Evolutionary conservation across 2,113 vertebrate genomes (phyloP).

Genomic region (Puffinus mauretanicus): DNA sequence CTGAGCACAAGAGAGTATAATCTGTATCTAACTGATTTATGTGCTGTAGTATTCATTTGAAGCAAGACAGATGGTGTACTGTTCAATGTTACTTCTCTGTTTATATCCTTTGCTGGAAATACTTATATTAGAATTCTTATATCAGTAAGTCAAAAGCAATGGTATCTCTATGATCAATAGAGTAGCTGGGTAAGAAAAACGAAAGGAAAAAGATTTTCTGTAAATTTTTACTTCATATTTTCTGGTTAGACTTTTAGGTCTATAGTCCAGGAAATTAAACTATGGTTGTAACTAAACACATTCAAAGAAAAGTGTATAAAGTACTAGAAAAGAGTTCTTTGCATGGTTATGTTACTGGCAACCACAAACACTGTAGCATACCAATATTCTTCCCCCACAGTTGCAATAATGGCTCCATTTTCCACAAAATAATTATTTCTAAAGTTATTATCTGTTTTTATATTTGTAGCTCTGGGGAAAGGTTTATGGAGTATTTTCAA

Average conservation of each 20-base stretch:
- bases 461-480: neutral
- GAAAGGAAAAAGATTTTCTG: neutral
- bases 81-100: neutral
- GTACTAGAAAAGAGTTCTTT: neutral
- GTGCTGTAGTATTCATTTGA: neutral
- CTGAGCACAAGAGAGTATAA: neutral
- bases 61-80: neutral
- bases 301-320: neutral
- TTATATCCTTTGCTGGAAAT: neutral
- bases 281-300: neutral
- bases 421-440: neutral
- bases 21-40: neutral
- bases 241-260: neutral
- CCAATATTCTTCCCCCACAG: neutral
- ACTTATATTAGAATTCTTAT: neutral
- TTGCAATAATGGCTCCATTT: neutral
- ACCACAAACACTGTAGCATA: neutral
- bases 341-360: neutral
- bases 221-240: neutral
- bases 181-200: neutral
- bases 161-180: neutral
- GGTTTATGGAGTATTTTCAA: neutral
- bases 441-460: neutral
- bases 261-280: neutral
- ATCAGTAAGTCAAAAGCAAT: neutral